Evolutionary conservation across 2,797 vertebrate species (phyloP), one percentile per base, ranked within the genome.

Genomic region (Eulemur albifrons): DNA sequence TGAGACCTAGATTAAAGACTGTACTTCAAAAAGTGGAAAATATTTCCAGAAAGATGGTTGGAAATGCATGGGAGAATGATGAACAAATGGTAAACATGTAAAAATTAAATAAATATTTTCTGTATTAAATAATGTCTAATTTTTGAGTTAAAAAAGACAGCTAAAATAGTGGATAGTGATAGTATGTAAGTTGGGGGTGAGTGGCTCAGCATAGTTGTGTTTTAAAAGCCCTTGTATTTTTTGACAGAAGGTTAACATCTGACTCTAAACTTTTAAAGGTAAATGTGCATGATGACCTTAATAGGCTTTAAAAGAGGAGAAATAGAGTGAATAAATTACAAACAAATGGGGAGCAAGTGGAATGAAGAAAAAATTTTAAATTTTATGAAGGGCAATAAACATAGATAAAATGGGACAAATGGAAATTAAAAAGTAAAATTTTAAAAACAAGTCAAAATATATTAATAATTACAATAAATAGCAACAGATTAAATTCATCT

Each of bases 11-110:
- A n/a, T 59, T 82, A 59, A 87, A 92, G 76, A 21, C 50, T 27
- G 67, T n/a, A 82, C 40, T 88, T 92, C 70, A 88, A 30, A 94
- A 94, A 90, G 57, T 82, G 54, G 59, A 82, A 81, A 88, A 63
- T 61, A 40, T 25, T 94, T 72, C 27, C 5, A 32, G 86, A 91
- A 80, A 32, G 76, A 50, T 76, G 73, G 2, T 84, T 80, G 4
- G 15, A 93, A 77, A 76, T 72, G 21, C 18, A 59, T 69, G 63
- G 87, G 43, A n/a, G 21, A 92, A 8, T 92, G 32, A 83, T 65
- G 38, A 94, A 70, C 72, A 76, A 77, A 43, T 92, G 77, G 45
- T 38, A 69, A 92, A 69, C 11, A 75, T 85, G 15, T 77, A 77
- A 50, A 72, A 35, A 52, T 48, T 52, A 43, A 90, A 59, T 76